These are phyloP conservation scores for Ameiurus melas DNA, from an alignment of 2,113 vertebrate genomes.

Conservation along the genomic window DNA sequence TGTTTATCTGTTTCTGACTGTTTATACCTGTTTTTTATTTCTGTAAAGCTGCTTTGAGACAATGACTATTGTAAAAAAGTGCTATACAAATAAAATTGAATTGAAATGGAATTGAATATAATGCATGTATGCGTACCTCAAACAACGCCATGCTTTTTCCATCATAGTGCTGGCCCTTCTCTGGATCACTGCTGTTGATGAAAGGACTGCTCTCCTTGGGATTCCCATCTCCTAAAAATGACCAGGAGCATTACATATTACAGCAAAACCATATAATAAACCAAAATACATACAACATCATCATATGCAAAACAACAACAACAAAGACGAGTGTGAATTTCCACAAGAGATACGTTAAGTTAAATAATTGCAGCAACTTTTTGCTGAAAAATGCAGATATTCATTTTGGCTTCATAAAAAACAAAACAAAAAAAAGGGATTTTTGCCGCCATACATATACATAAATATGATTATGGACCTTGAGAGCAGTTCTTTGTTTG, in stretches of 20 bases:
- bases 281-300: not conserved
- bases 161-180: conserved; percentile 93
- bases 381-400: not conserved
- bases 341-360: not conserved
- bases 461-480: not conserved
- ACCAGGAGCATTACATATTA: conserved; percentile 19
- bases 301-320: conserved; percentile 36
- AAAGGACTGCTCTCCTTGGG: conserved; percentile 98
- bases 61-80: too few relatives aligned
- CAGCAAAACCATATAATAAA: not conserved
- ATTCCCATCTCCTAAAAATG: conserved; percentile 87
- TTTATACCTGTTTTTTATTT: too few relatives aligned
- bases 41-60: too few relatives aligned
- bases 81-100: too few relatives aligned
- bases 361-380: not conserved
- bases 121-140: conserved; percentile 76
- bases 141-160: conserved; percentile 98
- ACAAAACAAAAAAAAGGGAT: not conserved
- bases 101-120: too few relatives aligned
- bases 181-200: conserved; percentile 95
- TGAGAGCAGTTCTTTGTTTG: not conserved
- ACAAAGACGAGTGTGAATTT: not conserved
- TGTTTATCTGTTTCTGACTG: too few relatives aligned
- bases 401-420: not conserved
- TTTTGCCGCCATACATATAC: not conserved